Evolutionary conservation across 2,888 invertebrate species (phyloP), one percentile per base, ranked within the genome.

Genomic region (Leuctra nigra): DNA sequence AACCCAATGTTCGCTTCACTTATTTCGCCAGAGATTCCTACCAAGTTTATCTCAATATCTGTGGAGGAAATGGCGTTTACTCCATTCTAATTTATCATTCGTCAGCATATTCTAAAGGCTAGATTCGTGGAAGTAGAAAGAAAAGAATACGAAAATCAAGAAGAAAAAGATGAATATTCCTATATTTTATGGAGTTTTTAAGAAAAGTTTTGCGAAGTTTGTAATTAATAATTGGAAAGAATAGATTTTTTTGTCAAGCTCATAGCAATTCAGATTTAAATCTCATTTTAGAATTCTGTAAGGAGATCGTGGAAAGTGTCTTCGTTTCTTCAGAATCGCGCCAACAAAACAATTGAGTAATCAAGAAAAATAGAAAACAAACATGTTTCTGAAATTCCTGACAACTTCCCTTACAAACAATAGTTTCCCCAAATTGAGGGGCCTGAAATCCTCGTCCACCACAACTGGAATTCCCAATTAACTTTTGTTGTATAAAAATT

Each of bases 41-140:
- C 20, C 39, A 18, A 39, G 39, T 4, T 39, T 39, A n/a, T 39
- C 16, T 39, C 18, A 39, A 39, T 39, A 18, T 39, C 39, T 39
- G 39, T 20, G 18, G 20, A 39, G 39, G 20, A 39, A 39, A 39
- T 39, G 39, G 39, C 39, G 20, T 39, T 39, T 39, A 39, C 39
- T 39, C 20, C 39, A 11, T 3, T 20, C 18, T 39, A 39, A 39
- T 39, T 39, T 39, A 39, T 39, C 39, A 39, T 39, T 39, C 39
- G 39, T 39, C 39, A 39, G 39, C 39, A 39, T 39, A 39, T 39
- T 39, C 39, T 39, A 18, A 39, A 39, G 39, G 20, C n/a, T 16
- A 39, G 20, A 39, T 20, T 7, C 22, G 44, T n/a, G 44, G 9
- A 20, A 4, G 23, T 20, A 20, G 44, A 44, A 18, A 23, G 23